Evolutionary conservation across 2,888 invertebrate species (phyloP), one percentile per base, ranked within the genome.

Genomic region (Therioaphis trifolii): DNA sequence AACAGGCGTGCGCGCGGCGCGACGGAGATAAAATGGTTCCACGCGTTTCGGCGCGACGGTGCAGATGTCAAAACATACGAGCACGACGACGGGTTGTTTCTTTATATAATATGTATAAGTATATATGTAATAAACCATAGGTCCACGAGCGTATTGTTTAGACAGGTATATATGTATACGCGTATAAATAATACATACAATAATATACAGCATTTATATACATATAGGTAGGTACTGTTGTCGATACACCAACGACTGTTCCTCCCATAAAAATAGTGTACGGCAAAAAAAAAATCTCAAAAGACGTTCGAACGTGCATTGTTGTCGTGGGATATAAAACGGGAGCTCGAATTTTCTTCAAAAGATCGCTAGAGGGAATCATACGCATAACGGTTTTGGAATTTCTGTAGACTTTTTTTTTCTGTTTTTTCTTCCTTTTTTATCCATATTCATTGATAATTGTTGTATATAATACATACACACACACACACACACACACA

Each of bases 11-110:
- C 5, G 4, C 55, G 21, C 61, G 27, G 1, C 40, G 35, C 0
- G 46, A 68, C 40, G 35, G 21, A 66, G 21, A 49, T 66, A 76
- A 76, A 78, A 77, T 77, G 76, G 76, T 76, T 35, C 21, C 52
- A 24, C 14, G 52, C 4, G 29, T 12, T 7, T 18, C n/a, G 14
- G 1, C 9, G 15, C 35, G 2, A 12, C 27, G 76, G 0, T 29
- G 78, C 78, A 78, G 78, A 66, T 78, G 68, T 78, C 52, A 68
- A 68, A 52, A 78, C 35, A n/a, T n/a, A 68, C 63, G 46, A 21
- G n/a, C 68, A 4, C 18, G 15, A 15, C 46, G 24, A 66, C 21
- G 35, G 27, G 15, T 35, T 21, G 52, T 78, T 77, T 46, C 40
- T 21, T 24, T 40, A 15, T 58, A 15, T 61, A 63, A 61, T 11